Evolutionary conservation across 2,888 invertebrate species (phyloP), one percentile per base, ranked within the genome.

Genomic region (Mythimna albipuncta): DNA sequence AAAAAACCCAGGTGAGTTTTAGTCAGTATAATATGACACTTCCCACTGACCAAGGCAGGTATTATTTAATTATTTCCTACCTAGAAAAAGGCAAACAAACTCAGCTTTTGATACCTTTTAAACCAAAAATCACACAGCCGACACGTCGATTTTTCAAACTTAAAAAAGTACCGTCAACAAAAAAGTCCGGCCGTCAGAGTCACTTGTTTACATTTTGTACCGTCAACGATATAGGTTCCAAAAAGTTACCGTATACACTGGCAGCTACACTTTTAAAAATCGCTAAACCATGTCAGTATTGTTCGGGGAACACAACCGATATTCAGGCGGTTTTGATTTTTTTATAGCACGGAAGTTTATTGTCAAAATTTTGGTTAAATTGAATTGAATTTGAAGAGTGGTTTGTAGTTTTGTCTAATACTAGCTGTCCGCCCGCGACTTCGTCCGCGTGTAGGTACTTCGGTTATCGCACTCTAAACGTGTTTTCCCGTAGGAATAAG

Each of bases 141-240:
- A 16, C 47, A 6, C 47, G 47, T 19, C 13, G 26, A 26, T 50
- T 52, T 44, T 63, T 64, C 21, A 35, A 21, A 32, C 6, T 61
- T 6, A 26, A 77, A 69, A 52, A 21, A 16, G 11, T n/a, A 11
- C 11, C 19, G 26, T 6, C 44, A 47, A n/a, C 47, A 64, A 35
- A 82, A 81, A 72, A 70, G 50, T 11, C 41, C 19, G 9, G 13
- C 21, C 10, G 44, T 50, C 57, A 54, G 11, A 26, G 16, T 32
- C 55, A 59, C 52, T 72, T 83, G 81, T 81, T 83, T 69, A 69
- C 75, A 72, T 54, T 74, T 64, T 54, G 21, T 32, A 10, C 52
- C 59, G 83, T 69, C 80, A 52, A 1, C 55, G 41, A 67, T 62
- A 52, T 64, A 50, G 73, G 47, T 62, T 59, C 38, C 47, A 67